Conservation (phyloP, 1,140 invertebrate species). For the Ditylenchus dipsaci region DNA sequence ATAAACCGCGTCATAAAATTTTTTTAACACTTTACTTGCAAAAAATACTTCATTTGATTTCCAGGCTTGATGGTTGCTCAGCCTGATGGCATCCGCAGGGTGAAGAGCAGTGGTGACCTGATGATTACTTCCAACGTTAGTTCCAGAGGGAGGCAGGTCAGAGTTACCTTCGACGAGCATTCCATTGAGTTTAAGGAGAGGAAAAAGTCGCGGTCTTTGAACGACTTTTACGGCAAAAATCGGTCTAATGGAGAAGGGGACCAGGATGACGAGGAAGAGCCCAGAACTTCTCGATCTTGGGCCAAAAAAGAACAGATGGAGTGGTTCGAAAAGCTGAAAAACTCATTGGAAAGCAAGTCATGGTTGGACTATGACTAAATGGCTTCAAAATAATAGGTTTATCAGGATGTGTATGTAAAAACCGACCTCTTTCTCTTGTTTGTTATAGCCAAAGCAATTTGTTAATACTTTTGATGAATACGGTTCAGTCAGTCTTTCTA, state of each 20-base stretch:
- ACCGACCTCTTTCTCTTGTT: too few species aligned
- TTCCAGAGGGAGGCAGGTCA: not conserved
- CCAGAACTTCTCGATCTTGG: not conserved
- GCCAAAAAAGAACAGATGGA: not conserved
- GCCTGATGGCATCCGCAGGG: not conserved
- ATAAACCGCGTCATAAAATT: too few species aligned
- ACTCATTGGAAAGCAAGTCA: not conserved
- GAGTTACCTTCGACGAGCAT: not conserved
- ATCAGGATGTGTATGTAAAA: too few species aligned
- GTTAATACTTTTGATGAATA: too few species aligned
- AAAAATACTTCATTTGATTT: too few species aligned
- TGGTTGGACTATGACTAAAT: not conserved
- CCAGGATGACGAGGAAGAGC: not conserved
- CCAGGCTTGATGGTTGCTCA: too few species aligned
- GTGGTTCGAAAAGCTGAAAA: not conserved
- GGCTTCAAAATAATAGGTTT: too few species aligned
- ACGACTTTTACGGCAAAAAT: not conserved
- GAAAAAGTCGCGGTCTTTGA: not conserved
- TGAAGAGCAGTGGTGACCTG: slow-evolving; percentile 1
- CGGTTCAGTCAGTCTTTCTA: too few species aligned
- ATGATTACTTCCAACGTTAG: not conserved
- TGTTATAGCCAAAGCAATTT: too few species aligned
- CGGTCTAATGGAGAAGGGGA: not conserved
- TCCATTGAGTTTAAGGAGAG: slow-evolving; percentile 1
- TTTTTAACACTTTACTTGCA: too few species aligned